Percentiles rank a stretch among this genome's conserved stretches.
phyloP scores from a whole-genome alignment of 1,140 invertebrate genomes.

The Campoletis sonorensis region DNA sequence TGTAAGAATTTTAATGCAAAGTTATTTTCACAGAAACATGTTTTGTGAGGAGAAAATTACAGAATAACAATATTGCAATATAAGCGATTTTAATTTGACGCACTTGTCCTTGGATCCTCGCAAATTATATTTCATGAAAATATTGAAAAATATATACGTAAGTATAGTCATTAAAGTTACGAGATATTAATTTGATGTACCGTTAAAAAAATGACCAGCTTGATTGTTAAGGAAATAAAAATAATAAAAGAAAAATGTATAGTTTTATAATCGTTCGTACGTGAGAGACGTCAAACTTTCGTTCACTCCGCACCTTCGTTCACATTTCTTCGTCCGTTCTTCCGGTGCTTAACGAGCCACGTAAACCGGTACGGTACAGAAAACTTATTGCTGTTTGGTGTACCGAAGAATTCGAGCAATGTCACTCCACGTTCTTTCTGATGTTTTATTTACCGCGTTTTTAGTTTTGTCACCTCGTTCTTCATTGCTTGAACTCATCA shows the following conservation, averaged over 20 bases:
- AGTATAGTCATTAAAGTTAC: background rate
- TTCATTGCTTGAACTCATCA: background rate
- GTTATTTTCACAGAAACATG: slow-evolving; percentile 20
- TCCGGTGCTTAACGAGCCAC: background rate
- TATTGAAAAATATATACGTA: background rate
- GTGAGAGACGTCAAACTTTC: slow-evolving; percentile 10
- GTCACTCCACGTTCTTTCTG: background rate
- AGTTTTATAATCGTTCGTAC: background rate
- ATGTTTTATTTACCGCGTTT: background rate
- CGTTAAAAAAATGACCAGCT: background rate
- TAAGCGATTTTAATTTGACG: background rate
- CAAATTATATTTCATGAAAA: background rate
- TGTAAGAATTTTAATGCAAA: background rate
- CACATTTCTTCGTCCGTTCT: background rate
- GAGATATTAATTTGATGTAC: background rate
- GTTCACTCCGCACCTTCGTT: background rate
- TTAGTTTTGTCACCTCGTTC: background rate
- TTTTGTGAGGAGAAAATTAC: background rate
- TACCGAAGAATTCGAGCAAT: slow-evolving; percentile 15
- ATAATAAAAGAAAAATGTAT: background rate
- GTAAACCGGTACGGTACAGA: background rate
- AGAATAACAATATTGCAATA: slow-evolving; percentile 4
- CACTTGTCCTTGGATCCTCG: slow-evolving; percentile 9
- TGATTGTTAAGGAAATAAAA: background rate
- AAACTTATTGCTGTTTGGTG: slow-evolving; percentile 12